Base-by-base conservation (phyloP, 1,140 invertebrate species). In the Zaprionus taronus region DNA sequence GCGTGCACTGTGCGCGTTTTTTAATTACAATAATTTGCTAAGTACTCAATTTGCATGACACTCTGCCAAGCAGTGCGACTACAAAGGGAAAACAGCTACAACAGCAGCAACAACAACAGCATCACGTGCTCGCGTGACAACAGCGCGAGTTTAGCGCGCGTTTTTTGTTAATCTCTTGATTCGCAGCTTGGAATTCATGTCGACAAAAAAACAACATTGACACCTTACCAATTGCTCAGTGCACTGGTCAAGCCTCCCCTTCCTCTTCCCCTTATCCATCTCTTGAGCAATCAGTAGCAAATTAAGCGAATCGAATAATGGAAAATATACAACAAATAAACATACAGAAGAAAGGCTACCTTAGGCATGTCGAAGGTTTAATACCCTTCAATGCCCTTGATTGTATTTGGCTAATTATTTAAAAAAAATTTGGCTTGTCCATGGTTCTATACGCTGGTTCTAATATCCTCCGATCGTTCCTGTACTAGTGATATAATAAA, bases 11-110 rank as follows among this genome's bases (percentile, higher is more conserved):
- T 14, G 70, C 17, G 20, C 31, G 53, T 60, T 72, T 72, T 22
- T 64, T 71, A 77, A 81, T 81, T 79, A 84, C 71, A 69, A 81
- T 74, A 87, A 84, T 84, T 89, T 69, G 73, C 83, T 76, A 84
- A 87, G 69, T 83, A 89, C 71, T 83, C 80, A 83, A 89, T 87
- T 87, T 81, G 62, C 84, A 67, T 71, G 81, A 68, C 71, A 72
- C 72, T 76, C 53, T 24, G 4, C 17, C 51, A 67, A 62, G 41
- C 49, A 71, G 44, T 66, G 20, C 57, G 41, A 49, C 53, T 53
- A 44, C 47, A 65, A 56, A 44, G 17, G n/a, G 41, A 47, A 22
- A 22, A 22, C 22, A 22, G 22, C 22, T 22, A 22, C 22, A 22
- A 22, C 22, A 22, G 22, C 28, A 72, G 36, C 49, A 62, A 3